These are phyloP conservation scores for Drosophila formosana DNA, from an alignment of 2,888 invertebrate species.

Conservation along the genomic window DNA sequence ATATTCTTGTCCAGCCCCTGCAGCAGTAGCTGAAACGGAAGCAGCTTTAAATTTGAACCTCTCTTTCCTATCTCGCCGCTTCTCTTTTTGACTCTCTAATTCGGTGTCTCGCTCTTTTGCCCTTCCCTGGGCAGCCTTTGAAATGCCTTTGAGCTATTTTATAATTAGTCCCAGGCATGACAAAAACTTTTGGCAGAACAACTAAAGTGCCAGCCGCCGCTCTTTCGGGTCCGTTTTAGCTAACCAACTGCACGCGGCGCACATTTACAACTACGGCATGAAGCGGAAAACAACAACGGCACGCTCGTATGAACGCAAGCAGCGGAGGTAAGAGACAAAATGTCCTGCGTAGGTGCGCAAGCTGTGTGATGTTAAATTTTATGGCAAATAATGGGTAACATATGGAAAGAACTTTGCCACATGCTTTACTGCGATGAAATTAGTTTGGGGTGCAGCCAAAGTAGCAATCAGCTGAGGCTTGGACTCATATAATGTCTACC, in stretches of 20 bases:
- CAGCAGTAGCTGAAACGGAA: slow-evolving; percentile 17
- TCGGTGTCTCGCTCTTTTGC: slow-evolving; percentile 11
- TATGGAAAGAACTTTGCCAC: slow-evolving; percentile 73
- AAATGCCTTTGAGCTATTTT: slow-evolving; percentile 80
- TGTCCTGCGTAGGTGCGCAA: slow-evolving; percentile 51
- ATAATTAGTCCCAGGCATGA: slow-evolving; percentile 80
- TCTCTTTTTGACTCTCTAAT: slow-evolving; percentile 11
- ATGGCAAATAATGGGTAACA: slow-evolving; percentile 77
- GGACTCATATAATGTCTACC: slow-evolving; percentile 4
- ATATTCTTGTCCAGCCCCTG: slow-evolving; percentile 3
- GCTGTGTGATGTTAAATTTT: slow-evolving; percentile 68
- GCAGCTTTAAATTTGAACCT: slow-evolving; percentile 40
- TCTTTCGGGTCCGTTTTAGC: slow-evolving; percentile 63
- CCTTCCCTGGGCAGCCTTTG: slow-evolving; percentile 54
- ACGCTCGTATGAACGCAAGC: slow-evolving; percentile 16
- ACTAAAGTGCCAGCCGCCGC: slow-evolving; percentile 65
- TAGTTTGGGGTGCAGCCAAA: slow-evolving; percentile 69
- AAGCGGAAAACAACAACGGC: slow-evolving; percentile 28
- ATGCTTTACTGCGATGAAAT: slow-evolving; percentile 69
- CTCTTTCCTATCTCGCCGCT: slow-evolving; percentile 1
- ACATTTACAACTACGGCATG: slow-evolving; percentile 47
- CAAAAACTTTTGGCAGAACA: slow-evolving; percentile 80
- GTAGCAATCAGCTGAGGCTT: slow-evolving; percentile 25
- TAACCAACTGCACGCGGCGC: slow-evolving; percentile 68
- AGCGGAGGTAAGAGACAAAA: slow-evolving; percentile 18